Evolutionary conservation across 2,797 vertebrate species (phyloP).

Genomic region (Monodelphis domestica): DNA sequence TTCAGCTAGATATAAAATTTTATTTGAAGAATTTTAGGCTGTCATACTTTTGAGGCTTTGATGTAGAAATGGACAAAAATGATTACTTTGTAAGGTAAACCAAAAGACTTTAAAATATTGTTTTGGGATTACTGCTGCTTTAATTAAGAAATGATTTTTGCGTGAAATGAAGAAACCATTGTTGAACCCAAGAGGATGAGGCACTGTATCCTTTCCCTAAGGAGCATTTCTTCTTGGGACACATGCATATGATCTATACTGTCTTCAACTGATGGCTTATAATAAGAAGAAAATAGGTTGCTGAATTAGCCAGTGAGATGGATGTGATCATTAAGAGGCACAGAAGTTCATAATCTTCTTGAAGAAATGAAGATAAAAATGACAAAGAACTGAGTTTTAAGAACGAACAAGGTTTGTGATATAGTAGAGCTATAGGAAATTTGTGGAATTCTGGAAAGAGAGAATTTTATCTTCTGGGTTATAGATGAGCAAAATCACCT

Average conservation of each 20-base stretch:
- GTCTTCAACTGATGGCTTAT: neutral
- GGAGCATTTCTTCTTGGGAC: too few species aligned
- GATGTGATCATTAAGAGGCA: neutral
- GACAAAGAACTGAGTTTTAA: neutral
- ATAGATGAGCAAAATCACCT: neutral
- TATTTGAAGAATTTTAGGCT: conserved; percentile 44
- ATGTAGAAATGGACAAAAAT: conserved; percentile 37
- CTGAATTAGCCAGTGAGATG: neutral
- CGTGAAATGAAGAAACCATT: neutral
- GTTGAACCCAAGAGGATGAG: neutral
- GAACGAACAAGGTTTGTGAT: neutral
- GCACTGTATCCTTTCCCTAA: too few species aligned
- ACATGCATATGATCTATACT: too few species aligned
- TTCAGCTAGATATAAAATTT: conserved; percentile 48
- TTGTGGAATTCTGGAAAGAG: neutral
- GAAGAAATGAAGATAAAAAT: neutral
- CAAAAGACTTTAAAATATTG: conserved; percentile 22
- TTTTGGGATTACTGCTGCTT: conserved; percentile 28
- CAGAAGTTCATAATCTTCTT: neutral
- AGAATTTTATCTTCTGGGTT: neutral
- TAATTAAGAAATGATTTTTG: conserved; percentile 62
- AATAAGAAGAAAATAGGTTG: neutral
- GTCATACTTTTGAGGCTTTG: conserved; percentile 44
- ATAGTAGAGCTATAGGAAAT: too few species aligned
- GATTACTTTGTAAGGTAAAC: conserved; percentile 33